These are phyloP conservation scores for Chauna torquata DNA, from an alignment of 2,113 vertebrate species.

Conservation along the genomic window DNA sequence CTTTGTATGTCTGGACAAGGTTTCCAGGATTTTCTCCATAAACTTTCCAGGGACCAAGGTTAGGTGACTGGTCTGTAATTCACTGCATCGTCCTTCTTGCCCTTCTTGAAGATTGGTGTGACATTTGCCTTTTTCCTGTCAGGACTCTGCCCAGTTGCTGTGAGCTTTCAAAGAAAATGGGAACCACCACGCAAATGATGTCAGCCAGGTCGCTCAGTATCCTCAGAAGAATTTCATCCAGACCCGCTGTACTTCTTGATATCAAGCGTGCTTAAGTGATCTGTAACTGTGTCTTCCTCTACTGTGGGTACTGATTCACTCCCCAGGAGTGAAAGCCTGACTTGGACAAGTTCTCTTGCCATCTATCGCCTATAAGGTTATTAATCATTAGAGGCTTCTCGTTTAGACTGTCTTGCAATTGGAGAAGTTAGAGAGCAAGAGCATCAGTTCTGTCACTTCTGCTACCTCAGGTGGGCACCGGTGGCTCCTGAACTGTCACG, in stretches of 20 bases:
- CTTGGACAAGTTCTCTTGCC: no score
- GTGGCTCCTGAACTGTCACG: not conserved
- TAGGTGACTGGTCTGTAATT: not conserved
- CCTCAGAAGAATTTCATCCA: not conserved
- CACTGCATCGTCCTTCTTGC: not conserved
- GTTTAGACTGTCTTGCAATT: not conserved
- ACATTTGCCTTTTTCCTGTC: not conserved
- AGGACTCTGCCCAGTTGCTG: not conserved
- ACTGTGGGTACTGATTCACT: not conserved
- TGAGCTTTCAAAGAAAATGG: not conserved
- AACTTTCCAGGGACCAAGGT: not conserved
- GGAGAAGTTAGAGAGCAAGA: not conserved
- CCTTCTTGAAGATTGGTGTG: not conserved
- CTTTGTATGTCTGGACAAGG: no score
- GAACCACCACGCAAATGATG: not conserved
- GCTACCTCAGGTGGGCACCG: not conserved
- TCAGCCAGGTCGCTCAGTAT: not conserved
- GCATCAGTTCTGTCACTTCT: not conserved
- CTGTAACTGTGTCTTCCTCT: not conserved
- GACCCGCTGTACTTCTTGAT: not conserved
- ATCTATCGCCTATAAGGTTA: not conserved
- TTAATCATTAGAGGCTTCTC: not conserved
- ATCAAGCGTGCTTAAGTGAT: not conserved
- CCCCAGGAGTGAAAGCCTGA: not conserved
- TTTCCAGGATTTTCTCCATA: no score